A percentile compares a stretch with the other conserved stretches of the same genome.
phyloP scores from a whole-genome alignment of 1,140 invertebrate species.

The Radopholus similis region DNA sequence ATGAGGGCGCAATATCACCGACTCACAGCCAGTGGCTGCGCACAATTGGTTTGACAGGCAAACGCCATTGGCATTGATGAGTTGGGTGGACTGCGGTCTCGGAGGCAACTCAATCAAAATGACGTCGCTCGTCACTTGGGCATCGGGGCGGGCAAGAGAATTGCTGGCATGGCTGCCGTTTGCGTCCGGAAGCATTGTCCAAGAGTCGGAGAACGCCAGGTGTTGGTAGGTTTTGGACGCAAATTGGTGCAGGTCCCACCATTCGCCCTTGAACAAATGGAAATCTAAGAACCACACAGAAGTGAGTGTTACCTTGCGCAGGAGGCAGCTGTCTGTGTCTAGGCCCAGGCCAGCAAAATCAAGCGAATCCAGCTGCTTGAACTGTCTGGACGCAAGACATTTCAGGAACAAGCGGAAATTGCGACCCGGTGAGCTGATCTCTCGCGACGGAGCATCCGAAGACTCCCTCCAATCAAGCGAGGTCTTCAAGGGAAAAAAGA shows the following conservation, averaged over 20 bases:
- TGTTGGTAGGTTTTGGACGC: conserved; percentile 20
- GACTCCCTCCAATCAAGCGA: conserved; percentile 1
- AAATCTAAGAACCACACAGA: conserved; percentile 7
- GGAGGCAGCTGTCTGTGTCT: conserved; percentile 9
- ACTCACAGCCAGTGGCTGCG: conserved; percentile 5
- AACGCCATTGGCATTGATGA: not conserved
- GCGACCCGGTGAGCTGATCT: conserved; percentile 4
- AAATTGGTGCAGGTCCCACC: not conserved
- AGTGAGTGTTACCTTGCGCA: conserved; percentile 3
- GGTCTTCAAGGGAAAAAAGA: not conserved
- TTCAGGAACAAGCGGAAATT: conserved; percentile 19
- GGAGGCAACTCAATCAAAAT: conserved; percentile 9
- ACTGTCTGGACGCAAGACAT: conserved; percentile 19
- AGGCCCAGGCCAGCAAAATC: conserved; percentile 11
- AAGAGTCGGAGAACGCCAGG: conserved; percentile 8
- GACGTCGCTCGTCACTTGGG: not conserved
- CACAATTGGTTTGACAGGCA: too few species aligned
- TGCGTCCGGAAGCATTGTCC: not conserved
- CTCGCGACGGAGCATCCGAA: not conserved
- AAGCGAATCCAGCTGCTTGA: conserved; percentile 1
- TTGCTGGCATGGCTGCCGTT: not conserved
- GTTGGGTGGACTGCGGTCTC: not conserved
- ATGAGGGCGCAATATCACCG: conserved; percentile 5
- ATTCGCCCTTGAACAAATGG: conserved; percentile 9
- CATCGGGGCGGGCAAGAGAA: not conserved